Conservation (phyloP, 2,113 vertebrate genomes). For the Mormyrus iriodes region DNA sequence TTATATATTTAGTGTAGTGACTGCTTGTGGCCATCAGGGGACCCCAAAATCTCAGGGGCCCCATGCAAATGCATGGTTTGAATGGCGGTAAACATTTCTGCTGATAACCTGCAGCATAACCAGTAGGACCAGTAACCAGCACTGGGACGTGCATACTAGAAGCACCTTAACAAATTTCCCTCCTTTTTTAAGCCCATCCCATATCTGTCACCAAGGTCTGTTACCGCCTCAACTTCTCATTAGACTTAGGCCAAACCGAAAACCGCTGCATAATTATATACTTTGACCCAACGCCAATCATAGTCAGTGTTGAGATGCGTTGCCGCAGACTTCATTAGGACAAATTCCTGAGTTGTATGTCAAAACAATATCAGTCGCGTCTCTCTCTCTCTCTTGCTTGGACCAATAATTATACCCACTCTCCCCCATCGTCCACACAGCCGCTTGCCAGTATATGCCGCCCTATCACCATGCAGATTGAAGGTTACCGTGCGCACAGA, state of each 20-base stretch:
- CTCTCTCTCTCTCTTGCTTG: neutral
- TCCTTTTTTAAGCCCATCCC: neutral
- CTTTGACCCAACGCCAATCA: neutral
- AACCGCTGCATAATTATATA: neutral
- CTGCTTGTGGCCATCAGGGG: neutral
- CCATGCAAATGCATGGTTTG: neutral
- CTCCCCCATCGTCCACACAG: constrained; percentile 43
- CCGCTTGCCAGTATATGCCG: constrained; percentile 57
- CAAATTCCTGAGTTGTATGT: constrained; percentile 1
- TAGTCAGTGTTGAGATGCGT: neutral
- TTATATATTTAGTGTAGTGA: neutral
- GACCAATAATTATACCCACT: constrained; percentile 41
- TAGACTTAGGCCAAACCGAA: neutral
- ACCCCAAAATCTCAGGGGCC: neutral
- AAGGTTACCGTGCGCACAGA: constrained; percentile 53
- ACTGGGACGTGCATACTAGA: neutral
- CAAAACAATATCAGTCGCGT: neutral
- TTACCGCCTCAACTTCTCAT: neutral
- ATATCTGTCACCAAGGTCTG: neutral
- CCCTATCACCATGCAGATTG: constrained; percentile 43
- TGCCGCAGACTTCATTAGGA: constrained; percentile 1
- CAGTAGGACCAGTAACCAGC: neutral
- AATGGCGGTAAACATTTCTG: neutral
- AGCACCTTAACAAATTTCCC: neutral
- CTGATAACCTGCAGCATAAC: neutral